Evolutionary conservation across 2,113 vertebrate species (phyloP).

Genomic region (Spea multiplicata): DNA sequence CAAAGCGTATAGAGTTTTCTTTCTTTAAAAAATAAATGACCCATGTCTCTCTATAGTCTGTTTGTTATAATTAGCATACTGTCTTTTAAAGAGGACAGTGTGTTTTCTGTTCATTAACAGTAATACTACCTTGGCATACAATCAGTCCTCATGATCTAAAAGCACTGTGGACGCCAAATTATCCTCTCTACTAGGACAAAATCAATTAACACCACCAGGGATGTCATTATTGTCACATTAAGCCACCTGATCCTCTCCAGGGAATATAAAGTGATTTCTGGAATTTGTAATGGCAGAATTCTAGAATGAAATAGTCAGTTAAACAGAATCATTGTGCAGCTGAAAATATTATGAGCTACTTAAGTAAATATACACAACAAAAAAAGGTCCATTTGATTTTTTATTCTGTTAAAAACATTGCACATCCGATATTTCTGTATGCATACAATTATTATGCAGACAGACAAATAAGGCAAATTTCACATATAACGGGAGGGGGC

Average conservation of each 20-base stretch:
- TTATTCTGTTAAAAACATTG: too few species aligned
- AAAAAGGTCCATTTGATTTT: neutral
- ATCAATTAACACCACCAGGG: constrained; percentile 83
- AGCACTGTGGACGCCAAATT: constrained; percentile 71
- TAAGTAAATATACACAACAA: neutral
- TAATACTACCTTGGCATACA: constrained; percentile 72
- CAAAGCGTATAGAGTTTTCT: constrained; percentile 59
- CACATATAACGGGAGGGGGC: too few species aligned
- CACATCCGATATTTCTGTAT: too few species aligned
- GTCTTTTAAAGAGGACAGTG: constrained; percentile 69
- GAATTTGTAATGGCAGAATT: constrained; percentile 66
- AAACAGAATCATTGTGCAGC: constrained; percentile 38
- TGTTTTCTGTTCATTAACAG: constrained; percentile 80
- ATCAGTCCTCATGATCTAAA: constrained; percentile 67
- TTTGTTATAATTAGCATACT: constrained; percentile 67
- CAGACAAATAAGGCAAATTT: too few species aligned
- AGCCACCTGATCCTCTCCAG: constrained; percentile 76
- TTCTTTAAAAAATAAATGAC: constrained; percentile 70
- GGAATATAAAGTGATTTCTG: constrained; percentile 76
- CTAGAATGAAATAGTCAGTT: constrained; percentile 46
- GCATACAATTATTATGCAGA: too few species aligned
- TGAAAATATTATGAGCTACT: constrained; percentile 20
- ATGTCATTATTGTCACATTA: constrained; percentile 83
- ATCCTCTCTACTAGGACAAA: constrained; percentile 75
- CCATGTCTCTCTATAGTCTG: constrained; percentile 65